phyloP scores from a whole-genome alignment of 2,113 vertebrate species.

The Platichthys flesus region DNA sequence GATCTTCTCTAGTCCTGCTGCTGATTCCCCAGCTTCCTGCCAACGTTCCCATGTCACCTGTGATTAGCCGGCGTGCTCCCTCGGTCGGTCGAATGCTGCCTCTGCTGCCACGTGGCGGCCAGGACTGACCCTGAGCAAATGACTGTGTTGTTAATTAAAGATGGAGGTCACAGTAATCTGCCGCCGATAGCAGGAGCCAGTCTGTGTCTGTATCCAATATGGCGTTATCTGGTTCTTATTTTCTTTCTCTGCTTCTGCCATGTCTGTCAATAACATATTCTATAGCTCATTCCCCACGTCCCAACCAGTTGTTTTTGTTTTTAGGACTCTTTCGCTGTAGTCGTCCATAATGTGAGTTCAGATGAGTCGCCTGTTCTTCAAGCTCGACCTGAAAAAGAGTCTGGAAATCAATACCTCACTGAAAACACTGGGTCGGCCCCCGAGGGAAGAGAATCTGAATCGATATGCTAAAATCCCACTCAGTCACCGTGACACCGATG shows the following conservation, averaged over 20 bases:
- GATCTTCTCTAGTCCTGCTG: not conserved
- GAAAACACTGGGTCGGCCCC: constrained; percentile 2
- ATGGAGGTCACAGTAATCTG: constrained; percentile 39
- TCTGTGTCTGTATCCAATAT: not conserved
- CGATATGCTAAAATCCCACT: constrained; percentile 17
- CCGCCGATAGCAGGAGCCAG: constrained; percentile 14
- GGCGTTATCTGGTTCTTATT: not conserved
- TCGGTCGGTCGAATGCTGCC: not conserved
- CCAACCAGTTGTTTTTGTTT: not conserved
- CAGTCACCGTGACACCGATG: not conserved
- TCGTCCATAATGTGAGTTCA: constrained; percentile 30
- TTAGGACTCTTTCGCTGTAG: not conserved
- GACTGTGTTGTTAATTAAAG: constrained; percentile 19
- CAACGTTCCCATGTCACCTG: constrained; percentile 30
- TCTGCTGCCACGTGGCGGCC: not conserved
- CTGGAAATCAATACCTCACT: constrained; percentile 44
- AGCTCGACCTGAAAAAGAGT: constrained; percentile 11
- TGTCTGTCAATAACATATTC: constrained; percentile 1
- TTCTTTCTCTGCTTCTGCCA: not conserved
- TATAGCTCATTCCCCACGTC: constrained; percentile 28
- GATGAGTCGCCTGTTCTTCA: constrained; percentile 29
- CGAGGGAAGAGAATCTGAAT: constrained; percentile 30
- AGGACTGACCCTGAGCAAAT: constrained; percentile 24
- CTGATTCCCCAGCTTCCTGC: constrained; percentile 21
- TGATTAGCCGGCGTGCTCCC: constrained; percentile 25